Percentiles rank a stretch among this genome's conserved stretches.
Conservation (phyloP, 2,113 vertebrate species). For the Conger conger region DNA sequence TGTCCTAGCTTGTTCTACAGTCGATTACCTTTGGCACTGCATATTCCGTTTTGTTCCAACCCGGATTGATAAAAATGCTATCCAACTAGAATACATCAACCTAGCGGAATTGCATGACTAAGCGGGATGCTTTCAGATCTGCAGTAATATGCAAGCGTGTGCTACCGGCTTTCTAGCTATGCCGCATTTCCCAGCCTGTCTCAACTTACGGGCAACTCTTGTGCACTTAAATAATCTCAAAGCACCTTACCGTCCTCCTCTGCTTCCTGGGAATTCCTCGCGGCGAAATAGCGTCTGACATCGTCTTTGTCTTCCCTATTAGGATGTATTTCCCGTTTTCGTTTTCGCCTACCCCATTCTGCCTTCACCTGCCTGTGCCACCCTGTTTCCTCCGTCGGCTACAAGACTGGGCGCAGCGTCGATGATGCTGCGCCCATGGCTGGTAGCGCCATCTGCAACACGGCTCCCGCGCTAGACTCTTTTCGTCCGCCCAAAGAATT, state of each 20-base stretch:
- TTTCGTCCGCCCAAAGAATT: background rate
- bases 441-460: constrained; percentile 52
- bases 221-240: constrained; percentile 37
- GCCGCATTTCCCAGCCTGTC: constrained; percentile 63
- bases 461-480: constrained; percentile 40
- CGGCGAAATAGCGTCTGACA: constrained; percentile 70
- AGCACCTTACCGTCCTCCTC: constrained; percentile 80
- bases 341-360: constrained; percentile 38
- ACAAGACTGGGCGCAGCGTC: constrained; percentile 43
- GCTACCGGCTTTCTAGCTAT: constrained; percentile 28
- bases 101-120: constrained; percentile 53
- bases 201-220: constrained; percentile 69
- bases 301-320: constrained; percentile 64
- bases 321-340: constrained; percentile 56
- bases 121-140: constrained; percentile 50
- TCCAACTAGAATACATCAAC: background rate
- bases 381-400: constrained; percentile 33
- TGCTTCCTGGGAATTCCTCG: constrained; percentile 70
- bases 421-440: constrained; percentile 41
- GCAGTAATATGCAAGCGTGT: constrained; percentile 47
- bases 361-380: constrained; percentile 30
- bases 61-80: background rate
- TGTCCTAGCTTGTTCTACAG: background rate
- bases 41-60: background rate
- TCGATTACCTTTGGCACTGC: background rate